Base-by-base conservation (phyloP, 2,113 vertebrate genomes). In the Polyodon spathula region DNA sequence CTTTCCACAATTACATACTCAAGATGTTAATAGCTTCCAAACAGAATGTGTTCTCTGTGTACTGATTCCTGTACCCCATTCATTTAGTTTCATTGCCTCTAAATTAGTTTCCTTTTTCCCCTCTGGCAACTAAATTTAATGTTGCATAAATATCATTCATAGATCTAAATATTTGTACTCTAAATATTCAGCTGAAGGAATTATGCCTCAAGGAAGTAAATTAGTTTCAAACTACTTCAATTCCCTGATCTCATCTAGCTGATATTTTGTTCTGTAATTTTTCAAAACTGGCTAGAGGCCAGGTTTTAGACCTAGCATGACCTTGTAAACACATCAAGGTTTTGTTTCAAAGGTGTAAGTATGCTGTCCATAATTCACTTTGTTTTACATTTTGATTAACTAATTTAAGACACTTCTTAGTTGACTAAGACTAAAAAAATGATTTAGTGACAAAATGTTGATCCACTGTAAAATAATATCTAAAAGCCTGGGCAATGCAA, bases 1-100 rank as follows among this genome's bases (percentile, higher is more conserved):
- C 70, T 75, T 70, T 74, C 69, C 40, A 69, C 77, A 80, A 86
- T 81, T 83, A 82, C 76, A 80, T 76, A 74, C 78, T 74, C 73
- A 72, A 65, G 58, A 65, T 76, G 76, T 84, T 88, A 85, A 77
- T 73, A 75, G 79, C 83, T 84, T 84, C 84, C 72, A 73, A 68
- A 79, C 62, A 67, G 75, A 83, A 84, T 27, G 27, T 27, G 27
- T 3, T 27, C 27, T 27, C 27, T 27, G 79, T 81, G 75, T 77
- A 80, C 76, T 51, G 55, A 79, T 77, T 75, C 77, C 72, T 80
- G 78, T 78, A 82, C 77, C 82, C 82, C 81, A 85, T 88, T 85
- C 84, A 86, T 86, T 84, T 78, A 70, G 72, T 86, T 87, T 86
- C 85, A 88, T 83, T 85, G 82, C 83, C 54, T 68, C 79, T 81